Base-by-base conservation (phyloP, 2,113 vertebrate species). In the Tringa solitaria region DNA sequence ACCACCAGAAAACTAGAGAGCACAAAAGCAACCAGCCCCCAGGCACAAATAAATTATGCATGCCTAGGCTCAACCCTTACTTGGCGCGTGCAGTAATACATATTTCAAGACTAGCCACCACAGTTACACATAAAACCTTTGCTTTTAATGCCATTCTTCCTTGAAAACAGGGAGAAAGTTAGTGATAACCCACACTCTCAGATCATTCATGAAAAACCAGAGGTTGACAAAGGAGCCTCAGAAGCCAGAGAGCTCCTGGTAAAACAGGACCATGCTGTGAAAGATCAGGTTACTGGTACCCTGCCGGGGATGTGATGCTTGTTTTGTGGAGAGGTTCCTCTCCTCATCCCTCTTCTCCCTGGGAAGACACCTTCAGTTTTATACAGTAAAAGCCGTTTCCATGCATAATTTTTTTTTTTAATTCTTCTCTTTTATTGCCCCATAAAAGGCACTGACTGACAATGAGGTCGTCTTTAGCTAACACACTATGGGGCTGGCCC, bases 31-130 rank as follows among this genome's bases (percentile, higher is more conserved):
- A 30, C 9, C 64, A 84, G 77, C 61, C 81, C 79, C 35, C 57
- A 68, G 89, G 74, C 84, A 53, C 27, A 43, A 74, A 89, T 84
- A 82, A 89, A 94, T 95, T n/a, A 81, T 70, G 68, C 16, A 78
- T 57, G 56, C 7, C 80, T 73, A 5, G 22, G 53, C 77, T 83
- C 70, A 79, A 24, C 32, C 46, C 26, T 50, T 46, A 6, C n/a
- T 72, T 79, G 18, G 24, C 0, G 0, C 19, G 24, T 48, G 80
- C 69, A 84, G 53, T 26, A 76, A 51, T 39, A 45, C 9, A 0
- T 6, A 19, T 53, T 76, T 87, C 4, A 16, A 87, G 86, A 75
- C 61, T 32, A 89, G 35, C 80, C 84, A 41, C 41, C 41, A 37
- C 20, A 63, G 64, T 41, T 78, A 45, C 43, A 64, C 14, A 2